Evolutionary conservation across 2,113 vertebrate species (phyloP), one percentile per base, ranked within the genome.

Genomic region (Bubo scandiacus): DNA sequence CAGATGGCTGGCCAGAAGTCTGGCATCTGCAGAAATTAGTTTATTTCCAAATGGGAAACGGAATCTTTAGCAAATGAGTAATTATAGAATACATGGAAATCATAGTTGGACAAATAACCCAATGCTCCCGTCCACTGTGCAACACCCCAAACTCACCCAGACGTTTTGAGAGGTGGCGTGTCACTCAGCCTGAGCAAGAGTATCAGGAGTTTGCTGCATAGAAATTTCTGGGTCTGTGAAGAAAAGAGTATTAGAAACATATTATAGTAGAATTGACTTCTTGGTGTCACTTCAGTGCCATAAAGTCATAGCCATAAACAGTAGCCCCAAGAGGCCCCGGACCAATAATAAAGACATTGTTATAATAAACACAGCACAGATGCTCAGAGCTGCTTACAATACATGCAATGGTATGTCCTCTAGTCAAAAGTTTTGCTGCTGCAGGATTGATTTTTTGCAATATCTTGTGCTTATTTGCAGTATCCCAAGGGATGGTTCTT

Each of bases 1-100:
- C 95, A 94, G 94, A 96, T 94, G 88, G 92, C 26, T 95, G 82
- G 36, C 79, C 90, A 96, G 90, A 94, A 96, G 75, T 85, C 83
- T 95, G 93, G 66, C 92, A 94, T 95, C 86, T 93, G 80, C 62
- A 96, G 62, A 95, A 96, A 96, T 91, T 81, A 90, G 47, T 93
- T 96, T 92, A 97, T 93, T 94, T 97, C 62, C 72, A 90, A 96
- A 91, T 58, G 77, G 75, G 32, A 92, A 94, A 79, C 63, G 29
- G 25, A 91, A 84, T 92, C 55, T 82, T 93, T 75, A 96, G 80
- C 38, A 93, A 93, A 94, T 72, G 58, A 77, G n/a, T 96, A 92
- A 90, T 95, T 91, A 92, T 78, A 62, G 47, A 82, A 86, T 73
- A 57, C 38, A 58, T 40, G 36, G 62, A 92, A 96, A 84, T 81